These are phyloP conservation scores for Mormyrops attenuatus DNA, from an alignment of 2,797 vertebrate species.

Conservation along the genomic window DNA sequence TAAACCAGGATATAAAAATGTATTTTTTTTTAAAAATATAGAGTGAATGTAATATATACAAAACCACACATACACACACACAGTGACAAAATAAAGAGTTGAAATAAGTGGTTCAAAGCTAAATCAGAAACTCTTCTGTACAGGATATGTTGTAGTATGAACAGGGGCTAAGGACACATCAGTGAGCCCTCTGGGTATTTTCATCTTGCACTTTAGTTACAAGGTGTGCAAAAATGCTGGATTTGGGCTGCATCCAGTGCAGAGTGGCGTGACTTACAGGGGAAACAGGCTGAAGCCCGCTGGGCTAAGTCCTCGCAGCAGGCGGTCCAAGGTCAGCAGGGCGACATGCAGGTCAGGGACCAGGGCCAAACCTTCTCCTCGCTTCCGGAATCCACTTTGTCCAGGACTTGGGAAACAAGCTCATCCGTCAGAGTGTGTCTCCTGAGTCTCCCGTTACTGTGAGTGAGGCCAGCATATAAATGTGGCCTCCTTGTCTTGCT, in stretches of 20 bases:
- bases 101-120: not conserved
- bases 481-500: not conserved
- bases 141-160: not conserved
- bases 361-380: not conserved
- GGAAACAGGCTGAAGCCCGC: not conserved
- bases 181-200: not conserved
- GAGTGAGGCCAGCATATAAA: not conserved
- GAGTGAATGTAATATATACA: not conserved
- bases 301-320: not conserved
- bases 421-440: constrained; percentile 4
- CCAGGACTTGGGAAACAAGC: not conserved
- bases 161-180: not conserved
- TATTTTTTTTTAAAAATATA: not conserved
- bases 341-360: not conserved
- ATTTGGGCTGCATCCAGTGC: not conserved
- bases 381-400: constrained; percentile 1
- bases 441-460: not conserved
- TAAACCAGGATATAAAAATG: not conserved
- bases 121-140: not conserved
- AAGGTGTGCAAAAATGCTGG: not conserved
- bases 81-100: not conserved
- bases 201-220: not conserved
- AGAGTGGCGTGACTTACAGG: not conserved
- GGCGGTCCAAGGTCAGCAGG: not conserved
- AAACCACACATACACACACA: not conserved